These are phyloP conservation scores for Caranx melampygus DNA, from an alignment of 2,113 vertebrate species.

Conservation along the genomic window DNA sequence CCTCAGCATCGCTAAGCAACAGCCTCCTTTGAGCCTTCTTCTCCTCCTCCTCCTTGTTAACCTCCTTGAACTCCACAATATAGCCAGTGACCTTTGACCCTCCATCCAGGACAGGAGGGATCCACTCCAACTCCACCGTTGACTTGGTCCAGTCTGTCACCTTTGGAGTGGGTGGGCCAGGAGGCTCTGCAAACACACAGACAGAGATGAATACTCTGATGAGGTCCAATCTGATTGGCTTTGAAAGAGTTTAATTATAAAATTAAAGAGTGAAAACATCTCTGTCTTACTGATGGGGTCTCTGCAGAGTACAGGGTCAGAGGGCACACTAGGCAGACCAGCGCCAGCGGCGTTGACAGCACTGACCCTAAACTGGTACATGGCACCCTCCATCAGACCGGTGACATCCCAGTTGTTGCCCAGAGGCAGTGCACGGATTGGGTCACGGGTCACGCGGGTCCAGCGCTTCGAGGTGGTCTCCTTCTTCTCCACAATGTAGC, in stretches of 20 bases:
- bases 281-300: slow-evolving; percentile 91
- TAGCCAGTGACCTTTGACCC: slow-evolving; percentile 97
- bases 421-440: slow-evolving; percentile 91
- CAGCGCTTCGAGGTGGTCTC: slow-evolving; percentile 95
- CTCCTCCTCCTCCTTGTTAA: slow-evolving; percentile 84
- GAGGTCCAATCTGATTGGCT: background rate
- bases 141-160: slow-evolving; percentile 97
- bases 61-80: slow-evolving; percentile 95
- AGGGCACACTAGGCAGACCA: slow-evolving; percentile 93
- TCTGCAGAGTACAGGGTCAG: slow-evolving; percentile 91
- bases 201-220: background rate
- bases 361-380: slow-evolving; percentile 95
- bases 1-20: slow-evolving; percentile 59
- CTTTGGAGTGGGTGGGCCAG: slow-evolving; percentile 94
- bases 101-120: slow-evolving; percentile 91
- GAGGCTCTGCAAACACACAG: slow-evolving; percentile 86
- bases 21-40: slow-evolving; percentile 78
- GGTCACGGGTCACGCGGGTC: slow-evolving; percentile 91
- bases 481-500: slow-evolving; percentile 95
- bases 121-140: slow-evolving; percentile 96
- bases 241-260: no score
- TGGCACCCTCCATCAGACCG: slow-evolving; percentile 90
- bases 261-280: background rate
- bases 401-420: slow-evolving; percentile 92
- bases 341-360: slow-evolving; percentile 94